Base-by-base conservation (phyloP, 2,888 invertebrate species). In the Athalia rosae region DNA sequence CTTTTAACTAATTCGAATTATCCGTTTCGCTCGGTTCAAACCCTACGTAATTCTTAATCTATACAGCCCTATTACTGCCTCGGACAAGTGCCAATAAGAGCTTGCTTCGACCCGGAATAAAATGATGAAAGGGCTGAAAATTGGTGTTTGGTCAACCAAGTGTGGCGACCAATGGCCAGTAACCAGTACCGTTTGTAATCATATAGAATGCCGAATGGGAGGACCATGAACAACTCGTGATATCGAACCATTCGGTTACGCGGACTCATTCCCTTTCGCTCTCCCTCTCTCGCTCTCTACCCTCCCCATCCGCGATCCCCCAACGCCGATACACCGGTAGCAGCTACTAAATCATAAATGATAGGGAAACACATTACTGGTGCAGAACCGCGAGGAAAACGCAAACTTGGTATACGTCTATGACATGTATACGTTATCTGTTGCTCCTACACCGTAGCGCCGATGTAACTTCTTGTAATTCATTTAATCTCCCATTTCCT, bases 301-400 rank as follows among this genome's bases (percentile, higher is more conserved):
- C 50, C 47, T 41, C 64, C 43, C 77, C 50, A 28, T 69, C 47
- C 28, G 67, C 28, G 48, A 15, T 63, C 8, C 62, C 64, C 69
- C 78, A 28, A 7, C 61, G 28, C 74, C 62, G 74, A 74, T 62
- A 74, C 74, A 61, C 15, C 48, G 45, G n/a, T 61, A 48, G 62
- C 74, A 74, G 58, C 48, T 48, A 74, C 48, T 74, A 74, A 74
- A 74, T 74, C 74, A 74, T 74, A 74, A 62, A 61, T 74, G 74
- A 74, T 74, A 74, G 74, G 61, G 48, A 74, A 74, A 74, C 74
- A 61, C 74, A 74, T 74, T 74, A 74, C 74, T 50, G 28, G 28
- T 28, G 43, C 58, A 71, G 71, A 56, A 58, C 58, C 71, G 71
- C 50, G 58, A 13, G 50, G 50, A 45, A 48, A 66, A 28, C 56